phyloP scores from a whole-genome alignment of 2,113 vertebrate genomes.

The Pogona vitticeps region DNA sequence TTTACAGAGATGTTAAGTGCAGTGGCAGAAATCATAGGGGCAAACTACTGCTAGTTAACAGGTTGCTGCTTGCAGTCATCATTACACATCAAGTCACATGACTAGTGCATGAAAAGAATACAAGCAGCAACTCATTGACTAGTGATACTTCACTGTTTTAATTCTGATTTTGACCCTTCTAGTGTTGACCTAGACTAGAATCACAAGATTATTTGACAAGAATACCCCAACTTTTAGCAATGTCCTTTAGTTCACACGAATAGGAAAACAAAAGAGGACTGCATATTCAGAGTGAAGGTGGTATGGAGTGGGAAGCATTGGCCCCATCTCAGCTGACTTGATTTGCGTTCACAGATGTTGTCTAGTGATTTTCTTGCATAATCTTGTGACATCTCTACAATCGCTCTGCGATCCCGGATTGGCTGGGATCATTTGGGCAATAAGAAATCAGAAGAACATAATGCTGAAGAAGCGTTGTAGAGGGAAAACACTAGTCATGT shows the following conservation, averaged over 20 bases:
- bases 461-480: background rate
- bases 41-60: no score
- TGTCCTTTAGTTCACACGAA: background rate
- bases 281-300: background rate
- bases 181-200: background rate
- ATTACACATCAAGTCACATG: no score
- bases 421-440: background rate
- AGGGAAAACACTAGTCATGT: background rate
- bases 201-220: no score
- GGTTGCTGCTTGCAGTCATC: no score
- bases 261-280: background rate
- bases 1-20: no score
- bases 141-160: no score
- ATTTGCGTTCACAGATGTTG: background rate
- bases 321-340: background rate
- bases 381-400: background rate
- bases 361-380: background rate
- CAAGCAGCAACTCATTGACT: no score
- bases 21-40: no score
- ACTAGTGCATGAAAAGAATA: no score
- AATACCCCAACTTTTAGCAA: background rate
- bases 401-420: background rate
- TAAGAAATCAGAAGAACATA: background rate
- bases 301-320: background rate
- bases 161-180: no score